phyloP scores from a whole-genome alignment of 2,113 vertebrate genomes.

The Catharus fuscescens region DNA sequence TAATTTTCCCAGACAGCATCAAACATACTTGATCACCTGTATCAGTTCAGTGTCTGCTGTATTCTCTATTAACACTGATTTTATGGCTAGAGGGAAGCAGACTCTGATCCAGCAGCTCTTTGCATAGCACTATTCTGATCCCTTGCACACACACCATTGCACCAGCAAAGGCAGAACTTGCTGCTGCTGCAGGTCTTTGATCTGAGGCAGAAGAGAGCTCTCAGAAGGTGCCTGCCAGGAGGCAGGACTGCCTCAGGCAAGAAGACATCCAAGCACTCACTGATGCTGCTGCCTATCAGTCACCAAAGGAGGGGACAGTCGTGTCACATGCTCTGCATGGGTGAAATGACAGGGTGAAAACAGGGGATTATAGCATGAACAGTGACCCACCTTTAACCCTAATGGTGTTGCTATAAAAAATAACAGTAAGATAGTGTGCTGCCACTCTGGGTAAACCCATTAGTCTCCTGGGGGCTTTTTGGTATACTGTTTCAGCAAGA shows the following conservation, averaged over 20 bases:
- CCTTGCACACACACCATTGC: background rate
- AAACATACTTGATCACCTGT: background rate
- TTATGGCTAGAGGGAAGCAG: background rate
- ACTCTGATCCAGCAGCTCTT: constrained; percentile 24
- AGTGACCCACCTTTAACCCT: background rate
- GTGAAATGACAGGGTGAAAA: constrained; percentile 13
- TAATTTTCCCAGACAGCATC: background rate
- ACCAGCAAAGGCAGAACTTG: constrained; percentile 1
- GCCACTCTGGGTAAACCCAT: background rate
- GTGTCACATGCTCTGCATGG: background rate
- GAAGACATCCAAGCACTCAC: background rate
- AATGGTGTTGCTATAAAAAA: background rate
- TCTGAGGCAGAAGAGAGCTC: constrained; percentile 10
- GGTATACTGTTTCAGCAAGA: background rate
- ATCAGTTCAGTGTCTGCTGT: background rate
- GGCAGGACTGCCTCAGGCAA: constrained; percentile 33
- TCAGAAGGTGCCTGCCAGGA: constrained; percentile 35
- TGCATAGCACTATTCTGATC: constrained; percentile 21
- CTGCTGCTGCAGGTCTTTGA: constrained; percentile 13
- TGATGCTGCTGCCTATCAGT: constrained; percentile 20
- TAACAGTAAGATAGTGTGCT: background rate
- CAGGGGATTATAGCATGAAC: background rate
- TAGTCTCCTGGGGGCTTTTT: background rate
- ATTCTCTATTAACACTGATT: background rate
- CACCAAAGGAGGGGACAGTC: constrained; percentile 18